Conservation (phyloP, 2,797 vertebrate species). For the Sebastes trivittatus region DNA sequence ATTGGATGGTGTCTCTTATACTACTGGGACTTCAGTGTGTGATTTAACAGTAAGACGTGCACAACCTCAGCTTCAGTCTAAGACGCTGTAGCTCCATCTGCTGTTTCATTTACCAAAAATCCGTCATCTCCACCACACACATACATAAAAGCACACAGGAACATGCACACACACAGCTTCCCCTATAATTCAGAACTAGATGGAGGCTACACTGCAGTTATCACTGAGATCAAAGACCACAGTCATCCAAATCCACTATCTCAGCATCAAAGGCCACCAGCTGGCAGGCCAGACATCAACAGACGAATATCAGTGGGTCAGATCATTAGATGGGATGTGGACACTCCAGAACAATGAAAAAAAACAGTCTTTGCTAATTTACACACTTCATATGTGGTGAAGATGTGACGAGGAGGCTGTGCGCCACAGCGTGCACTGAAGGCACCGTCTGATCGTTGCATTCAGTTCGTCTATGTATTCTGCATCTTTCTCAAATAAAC, state of each 20-base stretch:
- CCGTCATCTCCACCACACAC: neutral
- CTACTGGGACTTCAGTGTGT: neutral
- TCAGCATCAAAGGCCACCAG: neutral
- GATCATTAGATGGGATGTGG: neutral
- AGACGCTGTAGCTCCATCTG: constrained; percentile 63
- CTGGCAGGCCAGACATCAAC: neutral
- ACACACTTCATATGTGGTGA: too few relatives aligned
- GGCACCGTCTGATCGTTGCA: too few relatives aligned
- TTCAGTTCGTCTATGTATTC: too few relatives aligned
- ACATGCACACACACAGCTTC: neutral
- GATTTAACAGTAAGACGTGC: neutral
- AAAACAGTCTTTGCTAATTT: too few relatives aligned
- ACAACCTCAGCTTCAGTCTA: neutral
- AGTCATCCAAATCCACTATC: neutral
- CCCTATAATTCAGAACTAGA: neutral
- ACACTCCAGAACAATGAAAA: neutral
- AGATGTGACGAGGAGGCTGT: too few relatives aligned
- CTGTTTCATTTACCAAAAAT: constrained; percentile 37
- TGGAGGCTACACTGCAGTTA: neutral
- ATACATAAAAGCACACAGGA: neutral
- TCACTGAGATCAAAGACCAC: neutral
- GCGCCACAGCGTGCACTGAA: too few relatives aligned
- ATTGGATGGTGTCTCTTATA: neutral
- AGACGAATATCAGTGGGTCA: neutral
- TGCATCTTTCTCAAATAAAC: too few relatives aligned